Evolutionary conservation across 2,888 invertebrate species (phyloP), one percentile per base, ranked within the genome.

Genomic region (Argyresthia albistria): DNA sequence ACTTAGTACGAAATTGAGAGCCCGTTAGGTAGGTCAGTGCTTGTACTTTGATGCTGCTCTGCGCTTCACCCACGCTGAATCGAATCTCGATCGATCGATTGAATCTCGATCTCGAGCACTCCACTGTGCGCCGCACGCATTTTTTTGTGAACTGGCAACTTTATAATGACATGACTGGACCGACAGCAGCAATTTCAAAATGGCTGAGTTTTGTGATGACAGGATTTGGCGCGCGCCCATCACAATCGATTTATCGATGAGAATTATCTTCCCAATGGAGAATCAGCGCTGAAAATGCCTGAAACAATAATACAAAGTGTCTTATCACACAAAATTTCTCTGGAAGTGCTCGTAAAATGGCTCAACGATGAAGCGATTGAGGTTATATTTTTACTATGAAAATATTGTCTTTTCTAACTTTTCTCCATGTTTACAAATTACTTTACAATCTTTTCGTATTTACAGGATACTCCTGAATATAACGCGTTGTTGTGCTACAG

Each of bases 271-370:
- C 61, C 58, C 57, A 52, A 54, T 59, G 53, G 55, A 57, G 56
- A 43, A 48, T 8, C 8, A 15, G 8, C n/a, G n/a, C n/a, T 25
- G 15, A 75, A 72, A 78, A 88, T 88, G 89, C 74, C 83, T 51
- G 84, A 84, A 58, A 76, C 73, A 58, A 72, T 89, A 60, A 76
- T 89, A 64, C 78, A 84, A 69, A 80, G 76, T 70, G 72, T 83
- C 46, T 69, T 89, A 56, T 79, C 66, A 14, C 80, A 78, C 51
- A 80, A 88, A 68, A 64, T 89, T 57, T 71, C 80, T 46, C 57
- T 71, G 35, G 64, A 67, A 25, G 57, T 76, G 46, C 67, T 89
- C 50, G 61, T 79, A 54, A 79, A 78, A 61, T 90, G 89, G 89
- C 61, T 90, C 45, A 76, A 77, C 53, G 67, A 77, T 57, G 75